Base-by-base conservation (phyloP, 1,140 invertebrate genomes). In the Rhopalosiphum maidis region DNA sequence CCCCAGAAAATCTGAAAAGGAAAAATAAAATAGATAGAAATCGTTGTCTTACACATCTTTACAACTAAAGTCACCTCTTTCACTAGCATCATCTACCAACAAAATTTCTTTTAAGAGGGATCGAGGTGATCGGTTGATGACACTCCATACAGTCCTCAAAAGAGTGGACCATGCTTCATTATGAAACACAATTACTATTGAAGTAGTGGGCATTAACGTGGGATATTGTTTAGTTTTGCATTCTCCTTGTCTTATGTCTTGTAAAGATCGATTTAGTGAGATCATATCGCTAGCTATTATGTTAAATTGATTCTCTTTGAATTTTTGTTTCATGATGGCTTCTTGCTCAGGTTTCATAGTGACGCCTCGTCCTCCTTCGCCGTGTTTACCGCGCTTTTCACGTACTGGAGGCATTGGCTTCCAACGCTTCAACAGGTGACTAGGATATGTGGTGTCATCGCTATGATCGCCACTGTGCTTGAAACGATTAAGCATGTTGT, bases 241-340 rank as follows among this genome's bases (percentile, higher is more conserved):
- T 48, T 97, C 97, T 88, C 98, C 97, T 95, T 99, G 97, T 95
- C 99, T 96, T 93, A 99, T 98, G 96, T 99, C 99, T 37, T 98
- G 97, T 30, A 99, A 96, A 18, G 98, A 98, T 94, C 99, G 96
- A 96, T 99, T 99, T 60, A 99, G 95, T 60, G 99, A 98, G 94
- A 99, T 99, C 96, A 98, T 98, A 95, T 99, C 99, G 95, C 98
- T 99, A 87, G 99, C 99, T 95, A 99, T 95, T 94, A 99, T 96
- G 96, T 99, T 99, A 95, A 99, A 99, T 96, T 99, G 99, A 96
- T 99, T 99, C 94, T 99, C 96, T 95, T 99, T 99, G 95, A 99
- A 99, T 95, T 98, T 98, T 94, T 99, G 98, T 95, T 99, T 97
- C 96, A 99, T 98, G 54, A 98, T 95, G 87, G 97, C 97, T 94